These are phyloP conservation scores for Sandelia bainsii DNA, from an alignment of 2,797 vertebrate genomes.

Conservation along the genomic window DNA sequence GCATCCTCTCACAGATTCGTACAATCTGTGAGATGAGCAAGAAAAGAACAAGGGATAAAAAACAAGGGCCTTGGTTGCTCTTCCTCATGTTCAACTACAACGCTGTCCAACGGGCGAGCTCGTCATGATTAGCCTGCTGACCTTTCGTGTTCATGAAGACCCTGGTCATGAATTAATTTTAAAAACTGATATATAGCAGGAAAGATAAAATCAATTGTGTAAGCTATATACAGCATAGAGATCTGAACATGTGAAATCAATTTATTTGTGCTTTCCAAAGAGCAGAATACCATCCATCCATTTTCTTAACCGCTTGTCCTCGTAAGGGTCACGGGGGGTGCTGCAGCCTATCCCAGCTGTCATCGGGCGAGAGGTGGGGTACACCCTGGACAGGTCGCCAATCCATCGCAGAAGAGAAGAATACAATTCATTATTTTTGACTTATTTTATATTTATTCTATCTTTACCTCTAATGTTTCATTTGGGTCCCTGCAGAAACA, in stretches of 20 bases:
- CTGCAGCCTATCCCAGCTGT: too few relatives aligned
- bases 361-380: too few relatives aligned
- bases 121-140: slow-evolving; percentile 28
- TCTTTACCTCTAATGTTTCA: background rate
- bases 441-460: background rate
- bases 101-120: slow-evolving; percentile 11
- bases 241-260: background rate
- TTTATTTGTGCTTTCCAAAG: slow-evolving; percentile 8
- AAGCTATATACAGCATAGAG: background rate
- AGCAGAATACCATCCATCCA: too few relatives aligned
- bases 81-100: background rate
- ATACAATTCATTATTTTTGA: too few relatives aligned
- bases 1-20: slow-evolving; percentile 26
- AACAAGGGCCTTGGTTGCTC: background rate
- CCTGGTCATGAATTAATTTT: background rate
- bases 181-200: background rate
- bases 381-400: too few relatives aligned
- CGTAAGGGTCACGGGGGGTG: too few relatives aligned
- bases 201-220: slow-evolving; percentile 27
- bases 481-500: background rate
- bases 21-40: slow-evolving; percentile 25
- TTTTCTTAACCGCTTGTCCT: too few relatives aligned
- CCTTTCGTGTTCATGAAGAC: slow-evolving; percentile 24
- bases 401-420: too few relatives aligned
- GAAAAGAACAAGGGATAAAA: slow-evolving; percentile 1